These are phyloP conservation scores for Melanotaenia duboulayi DNA, from an alignment of 2,113 vertebrate genomes.

Conservation along the genomic window DNA sequence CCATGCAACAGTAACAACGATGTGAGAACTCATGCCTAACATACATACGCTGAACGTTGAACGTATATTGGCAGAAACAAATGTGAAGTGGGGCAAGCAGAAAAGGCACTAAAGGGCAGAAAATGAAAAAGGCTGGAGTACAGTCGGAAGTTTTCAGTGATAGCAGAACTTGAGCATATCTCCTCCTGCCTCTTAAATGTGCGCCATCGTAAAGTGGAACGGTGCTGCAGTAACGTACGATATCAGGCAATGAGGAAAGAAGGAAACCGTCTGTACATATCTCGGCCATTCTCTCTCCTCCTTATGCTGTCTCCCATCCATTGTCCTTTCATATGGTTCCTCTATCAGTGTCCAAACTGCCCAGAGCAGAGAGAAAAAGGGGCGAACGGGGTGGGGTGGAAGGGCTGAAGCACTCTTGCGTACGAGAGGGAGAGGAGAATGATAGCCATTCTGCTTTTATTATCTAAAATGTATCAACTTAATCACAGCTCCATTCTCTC, in stretches of 20 bases:
- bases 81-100: constrained; percentile 17
- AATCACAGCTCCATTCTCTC: constrained; percentile 80
- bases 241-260: constrained; percentile 43
- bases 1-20: neutral
- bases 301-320: constrained; percentile 39
- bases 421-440: constrained; percentile 66
- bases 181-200: constrained; percentile 38
- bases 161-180: constrained; percentile 52
- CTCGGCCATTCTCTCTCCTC: constrained; percentile 28
- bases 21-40: neutral
- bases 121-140: constrained; percentile 6
- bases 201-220: constrained; percentile 48
- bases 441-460: constrained; percentile 80
- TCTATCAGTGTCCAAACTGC: constrained; percentile 73
- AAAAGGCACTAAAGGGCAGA: constrained; percentile 8
- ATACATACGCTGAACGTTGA: neutral
- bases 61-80: neutral
- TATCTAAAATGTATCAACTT: constrained; percentile 82
- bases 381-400: constrained; percentile 36
- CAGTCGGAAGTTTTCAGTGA: constrained; percentile 33
- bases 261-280: constrained; percentile 36
- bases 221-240: constrained; percentile 29
- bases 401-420: constrained; percentile 48
- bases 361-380: constrained; percentile 51
- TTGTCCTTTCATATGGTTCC: constrained; percentile 60